phyloP scores from a whole-genome alignment of 2,113 vertebrate species.

The Sardina pilchardus region DNA sequence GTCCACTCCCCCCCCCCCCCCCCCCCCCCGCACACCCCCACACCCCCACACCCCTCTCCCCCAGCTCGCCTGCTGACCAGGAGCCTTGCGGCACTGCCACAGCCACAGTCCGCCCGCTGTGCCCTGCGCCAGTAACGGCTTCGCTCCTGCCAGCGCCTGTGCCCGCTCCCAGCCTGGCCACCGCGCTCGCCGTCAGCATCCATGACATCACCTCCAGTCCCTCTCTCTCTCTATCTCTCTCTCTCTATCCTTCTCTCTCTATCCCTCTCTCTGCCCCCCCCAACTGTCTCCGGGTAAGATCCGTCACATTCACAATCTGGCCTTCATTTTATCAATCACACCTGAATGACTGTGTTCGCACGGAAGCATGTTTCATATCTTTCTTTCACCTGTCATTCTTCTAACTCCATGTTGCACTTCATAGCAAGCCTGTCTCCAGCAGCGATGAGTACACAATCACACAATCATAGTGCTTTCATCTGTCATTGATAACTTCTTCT shows the following conservation, averaged over 20 bases:
- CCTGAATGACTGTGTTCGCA: not conserved
- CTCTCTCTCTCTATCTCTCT: constrained; percentile 21
- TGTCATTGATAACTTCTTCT: constrained; percentile 5
- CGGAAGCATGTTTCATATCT: not conserved
- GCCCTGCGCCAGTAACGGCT: not conserved
- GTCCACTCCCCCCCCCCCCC: constrained; percentile 19
- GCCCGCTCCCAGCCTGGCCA: not conserved
- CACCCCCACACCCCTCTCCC: not conserved
- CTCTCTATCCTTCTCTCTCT: not conserved
- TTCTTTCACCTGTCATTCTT: not conserved
- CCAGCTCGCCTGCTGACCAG: constrained; percentile 4
- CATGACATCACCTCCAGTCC: constrained; percentile 28
- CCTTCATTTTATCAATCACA: not conserved
- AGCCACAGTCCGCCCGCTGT: not conserved
- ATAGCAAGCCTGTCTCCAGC: not conserved
- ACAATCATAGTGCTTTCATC: not conserved
- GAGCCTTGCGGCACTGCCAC: constrained; percentile 6
- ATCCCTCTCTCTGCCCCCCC: not conserved
- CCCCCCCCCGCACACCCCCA: not conserved
- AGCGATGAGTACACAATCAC: not conserved
- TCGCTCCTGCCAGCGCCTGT: not conserved
- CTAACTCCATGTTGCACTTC: not conserved
- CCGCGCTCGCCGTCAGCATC: not conserved
- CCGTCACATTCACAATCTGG: not conserved
- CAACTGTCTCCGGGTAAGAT: not conserved